Evolutionary conservation across 2,888 invertebrate genomes (phyloP).

Genomic region (Troides aeacus): DNA sequence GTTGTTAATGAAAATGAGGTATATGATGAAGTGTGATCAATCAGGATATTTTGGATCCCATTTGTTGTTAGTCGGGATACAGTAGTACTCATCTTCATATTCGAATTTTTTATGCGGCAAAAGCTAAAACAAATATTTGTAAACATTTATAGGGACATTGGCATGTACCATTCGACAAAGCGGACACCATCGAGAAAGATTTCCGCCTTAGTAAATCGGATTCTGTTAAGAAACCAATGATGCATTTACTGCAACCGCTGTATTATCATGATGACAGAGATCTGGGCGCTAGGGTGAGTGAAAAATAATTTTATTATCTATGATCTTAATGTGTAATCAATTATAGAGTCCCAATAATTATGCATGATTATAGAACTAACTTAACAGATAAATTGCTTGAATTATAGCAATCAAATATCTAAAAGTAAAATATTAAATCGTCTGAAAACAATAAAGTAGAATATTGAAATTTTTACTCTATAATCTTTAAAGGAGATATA

Average conservation of each 20-base stretch:
- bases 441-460: background rate
- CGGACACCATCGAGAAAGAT: constrained; percentile 46
- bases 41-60: too few relatives aligned
- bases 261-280: constrained; percentile 45
- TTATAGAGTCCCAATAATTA: background rate
- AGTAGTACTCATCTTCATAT: too few relatives aligned
- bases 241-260: constrained; percentile 46
- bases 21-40: too few relatives aligned
- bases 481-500: background rate
- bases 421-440: too few relatives aligned
- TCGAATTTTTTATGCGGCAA: too few relatives aligned
- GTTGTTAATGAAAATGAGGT: too few relatives aligned
- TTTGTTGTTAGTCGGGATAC: too few relatives aligned
- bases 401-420: too few relatives aligned
- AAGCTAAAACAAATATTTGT: background rate
- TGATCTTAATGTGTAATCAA: background rate
- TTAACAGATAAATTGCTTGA: too few relatives aligned
- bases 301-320: background rate
- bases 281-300: constrained; percentile 47
- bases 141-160: constrained; percentile 50
- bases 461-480: background rate
- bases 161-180: constrained; percentile 52
- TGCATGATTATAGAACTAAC: too few relatives aligned
- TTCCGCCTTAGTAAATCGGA: constrained; percentile 44
- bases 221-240: constrained; percentile 50